These are phyloP conservation scores for Pristionchus japonicus DNA, from an alignment of 2,888 invertebrate species.

Conservation along the genomic window DNA sequence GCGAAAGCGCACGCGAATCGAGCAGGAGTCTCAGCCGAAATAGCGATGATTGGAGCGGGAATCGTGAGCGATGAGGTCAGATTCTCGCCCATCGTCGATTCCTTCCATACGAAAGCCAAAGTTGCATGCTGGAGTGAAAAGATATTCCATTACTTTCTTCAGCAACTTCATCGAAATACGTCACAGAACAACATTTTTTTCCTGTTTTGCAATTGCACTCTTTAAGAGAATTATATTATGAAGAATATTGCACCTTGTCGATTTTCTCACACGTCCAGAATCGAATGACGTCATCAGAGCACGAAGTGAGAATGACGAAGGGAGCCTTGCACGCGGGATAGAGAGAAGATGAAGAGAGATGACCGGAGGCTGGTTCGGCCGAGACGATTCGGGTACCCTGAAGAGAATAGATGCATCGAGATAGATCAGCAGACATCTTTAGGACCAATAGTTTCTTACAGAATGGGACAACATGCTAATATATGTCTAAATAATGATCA, in stretches of 20 bases:
- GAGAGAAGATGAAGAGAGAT: conserved; percentile 95
- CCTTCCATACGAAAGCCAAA: conserved; percentile 60
- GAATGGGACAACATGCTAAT: no score
- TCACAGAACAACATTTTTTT: background rate
- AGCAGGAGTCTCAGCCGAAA: conserved; percentile 97
- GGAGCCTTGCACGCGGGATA: conserved; percentile 99
- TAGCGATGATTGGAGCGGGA: conserved; percentile 74
- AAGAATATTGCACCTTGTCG: conserved; percentile 17
- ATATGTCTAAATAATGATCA: no score
- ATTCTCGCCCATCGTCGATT: conserved; percentile 73
- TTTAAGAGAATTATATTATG: background rate
- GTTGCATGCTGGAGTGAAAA: background rate
- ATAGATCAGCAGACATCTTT: no score
- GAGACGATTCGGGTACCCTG: conserved; percentile 49
- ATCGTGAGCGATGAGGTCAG: conserved; percentile 64
- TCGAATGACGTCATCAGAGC: conserved; percentile 89
- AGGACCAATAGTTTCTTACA: no score
- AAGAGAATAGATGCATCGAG: no score
- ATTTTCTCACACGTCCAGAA: conserved; percentile 77
- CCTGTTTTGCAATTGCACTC: no score
- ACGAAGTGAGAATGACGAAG: conserved; percentile 94
- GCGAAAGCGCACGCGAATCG: conserved; percentile 97
- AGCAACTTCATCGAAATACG: background rate
- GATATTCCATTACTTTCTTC: no score
- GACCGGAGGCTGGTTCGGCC: conserved; percentile 94